These are phyloP conservation scores for Nothocercus julius DNA, from an alignment of 2,113 vertebrate genomes.

Conservation along the genomic window DNA sequence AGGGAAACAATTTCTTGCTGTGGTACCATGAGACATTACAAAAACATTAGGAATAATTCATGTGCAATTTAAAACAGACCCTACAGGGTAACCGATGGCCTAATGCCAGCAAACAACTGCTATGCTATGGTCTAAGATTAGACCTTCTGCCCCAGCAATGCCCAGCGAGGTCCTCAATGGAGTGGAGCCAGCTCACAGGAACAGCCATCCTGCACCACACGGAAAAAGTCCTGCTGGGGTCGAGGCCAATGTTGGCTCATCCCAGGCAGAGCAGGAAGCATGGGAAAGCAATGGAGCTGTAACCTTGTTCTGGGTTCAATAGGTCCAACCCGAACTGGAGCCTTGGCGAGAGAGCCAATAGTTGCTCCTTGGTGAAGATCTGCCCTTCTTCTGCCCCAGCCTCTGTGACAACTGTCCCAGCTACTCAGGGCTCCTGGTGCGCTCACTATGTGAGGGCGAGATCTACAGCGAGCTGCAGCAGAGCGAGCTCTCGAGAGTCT, in stretches of 20 bases:
- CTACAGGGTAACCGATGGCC: not conserved
- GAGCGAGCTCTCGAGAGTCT: not conserved
- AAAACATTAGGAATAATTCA: conserved; percentile 19
- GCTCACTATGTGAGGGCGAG: fast-evolving
- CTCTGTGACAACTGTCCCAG: fast-evolving
- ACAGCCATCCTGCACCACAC: no score
- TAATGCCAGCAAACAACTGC: not conserved
- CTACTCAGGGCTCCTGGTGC: no score
- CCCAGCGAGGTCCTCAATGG: not conserved
- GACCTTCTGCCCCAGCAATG: not conserved
- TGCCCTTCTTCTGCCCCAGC: not conserved
- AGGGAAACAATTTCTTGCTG: conserved; percentile 8
- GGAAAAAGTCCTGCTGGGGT: not conserved
- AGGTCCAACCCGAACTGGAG: not conserved
- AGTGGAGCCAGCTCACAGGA: not conserved
- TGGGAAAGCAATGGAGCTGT: not conserved
- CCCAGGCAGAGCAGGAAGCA: not conserved
- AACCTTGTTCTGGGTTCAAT: not conserved
- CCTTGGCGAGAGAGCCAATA: not conserved
- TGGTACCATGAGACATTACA: not conserved
- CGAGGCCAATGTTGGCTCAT: not conserved
- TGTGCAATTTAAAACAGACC: conserved; percentile 6
- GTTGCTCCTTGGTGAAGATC: not conserved
- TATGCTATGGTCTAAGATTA: not conserved
- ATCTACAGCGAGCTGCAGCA: not conserved